Conservation (phyloP, 2,113 vertebrate genomes). For the Rhea americana region DNA sequence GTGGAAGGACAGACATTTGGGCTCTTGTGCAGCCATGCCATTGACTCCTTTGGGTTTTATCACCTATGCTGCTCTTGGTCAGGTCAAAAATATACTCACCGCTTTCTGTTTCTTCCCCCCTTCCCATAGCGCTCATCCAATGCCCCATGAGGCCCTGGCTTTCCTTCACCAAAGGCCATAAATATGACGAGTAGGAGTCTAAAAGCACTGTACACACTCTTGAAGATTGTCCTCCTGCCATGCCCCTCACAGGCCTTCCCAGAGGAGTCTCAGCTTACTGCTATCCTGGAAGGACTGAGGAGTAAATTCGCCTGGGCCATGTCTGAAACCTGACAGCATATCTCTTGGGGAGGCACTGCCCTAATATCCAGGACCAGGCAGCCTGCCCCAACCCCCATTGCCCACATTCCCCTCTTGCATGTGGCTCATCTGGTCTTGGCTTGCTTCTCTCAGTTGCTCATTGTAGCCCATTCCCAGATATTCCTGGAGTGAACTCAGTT, state of each 20-base stretch:
- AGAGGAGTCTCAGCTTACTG: not conserved
- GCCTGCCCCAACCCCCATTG: not conserved
- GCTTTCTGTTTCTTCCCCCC: not conserved
- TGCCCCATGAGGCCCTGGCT: not conserved
- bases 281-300: not conserved
- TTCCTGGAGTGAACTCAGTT: not conserved
- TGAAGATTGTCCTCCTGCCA: not conserved
- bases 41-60: not conserved
- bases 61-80: not conserved
- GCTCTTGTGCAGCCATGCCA: not conserved
- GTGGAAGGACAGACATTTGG: fast-evolving
- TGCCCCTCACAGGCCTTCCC: not conserved
- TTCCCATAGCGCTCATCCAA: not conserved
- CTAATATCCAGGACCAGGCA: not conserved
- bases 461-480: not conserved
- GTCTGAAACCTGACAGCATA: not conserved
- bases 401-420: not conserved
- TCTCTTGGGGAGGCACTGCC: not conserved
- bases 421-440: not conserved
- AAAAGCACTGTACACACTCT: not conserved
- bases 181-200: not conserved
- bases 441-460: not conserved
- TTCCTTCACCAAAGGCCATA: not conserved
- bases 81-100: not conserved
- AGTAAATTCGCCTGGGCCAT: not conserved